Evolutionary conservation across 2,888 invertebrate species (phyloP), one percentile per base, ranked within the genome.

Genomic region (Andrena trimmerana): DNA sequence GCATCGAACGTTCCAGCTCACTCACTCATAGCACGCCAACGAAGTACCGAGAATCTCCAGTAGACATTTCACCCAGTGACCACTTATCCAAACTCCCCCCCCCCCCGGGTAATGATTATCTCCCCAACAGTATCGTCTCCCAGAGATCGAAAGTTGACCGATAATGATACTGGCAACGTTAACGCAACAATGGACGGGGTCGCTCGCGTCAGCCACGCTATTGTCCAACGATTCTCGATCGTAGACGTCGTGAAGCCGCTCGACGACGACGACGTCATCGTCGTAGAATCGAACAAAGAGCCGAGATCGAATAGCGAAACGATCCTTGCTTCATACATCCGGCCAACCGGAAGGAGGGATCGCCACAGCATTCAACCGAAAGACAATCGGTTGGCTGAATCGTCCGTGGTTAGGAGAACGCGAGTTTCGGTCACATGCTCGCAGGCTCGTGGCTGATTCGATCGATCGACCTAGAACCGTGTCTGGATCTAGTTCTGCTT

Each of bases 301-400:
- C 63, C 33, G 74, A 79, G 79, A 82, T 88, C 85, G 82, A 88
- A 86, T 86, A 66, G 80, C 85, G 71, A 81, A 85, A 85, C 86
- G 81, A 80, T 86, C 77, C 78, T 74, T 78, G 85, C 74, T 71
- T 84, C 83, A 57, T 79, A 71, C 82, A 81, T 75, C 73, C 79
- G 66, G 36, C 54, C 65, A 70, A 70, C 52, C 75, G 84, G 82
- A 82, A 81, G 86, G 77, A 62, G 74, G 65, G 65, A 20, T 59
- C 52, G 27, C 59, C 80, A 52, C 75, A 62, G 87, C 86, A 89
- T 90, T 90, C 89, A 87, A 84, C 79, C 86, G 85, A 89, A 89
- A 90, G 90, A 92, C 90, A 92, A 92, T 92, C 88, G 90, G 69
- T 74, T 70, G 89, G 71, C 85, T 88, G 90, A 89, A 92, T 90